phyloP scores from a whole-genome alignment of 2,113 vertebrate genomes.

The Ranitomeya variabilis region DNA sequence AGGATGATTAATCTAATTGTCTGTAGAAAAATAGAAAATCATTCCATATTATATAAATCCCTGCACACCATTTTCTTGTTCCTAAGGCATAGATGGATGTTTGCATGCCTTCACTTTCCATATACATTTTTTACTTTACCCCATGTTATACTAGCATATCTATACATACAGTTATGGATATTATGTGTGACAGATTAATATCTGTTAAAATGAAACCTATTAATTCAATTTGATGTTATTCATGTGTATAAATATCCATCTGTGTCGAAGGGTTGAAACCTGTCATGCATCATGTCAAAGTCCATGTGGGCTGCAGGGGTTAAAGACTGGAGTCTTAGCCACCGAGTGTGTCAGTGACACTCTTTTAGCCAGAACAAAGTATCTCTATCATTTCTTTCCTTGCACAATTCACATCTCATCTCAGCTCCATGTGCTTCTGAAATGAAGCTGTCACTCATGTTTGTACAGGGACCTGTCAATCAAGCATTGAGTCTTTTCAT shows the following conservation, averaged over 20 bases:
- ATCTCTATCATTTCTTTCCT: constrained; percentile 67
- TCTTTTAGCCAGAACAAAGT: constrained; percentile 82
- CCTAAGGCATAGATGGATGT: background rate
- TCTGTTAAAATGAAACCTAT: background rate
- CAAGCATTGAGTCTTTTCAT: constrained; percentile 84
- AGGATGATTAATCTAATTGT: too few species aligned
- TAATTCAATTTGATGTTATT: constrained; percentile 31
- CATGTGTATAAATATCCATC: background rate
- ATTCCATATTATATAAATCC: too few species aligned
- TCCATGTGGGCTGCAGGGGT: constrained; percentile 53
- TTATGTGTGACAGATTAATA: background rate
- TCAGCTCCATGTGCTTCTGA: constrained; percentile 73
- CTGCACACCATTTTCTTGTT: background rate
- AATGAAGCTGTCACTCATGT: constrained; percentile 86
- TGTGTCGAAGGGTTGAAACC: background rate
- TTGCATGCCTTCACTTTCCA: background rate
- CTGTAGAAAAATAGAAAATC: too few species aligned
- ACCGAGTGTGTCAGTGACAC: constrained; percentile 79
- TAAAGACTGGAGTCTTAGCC: constrained; percentile 81
- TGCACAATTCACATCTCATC: constrained; percentile 76
- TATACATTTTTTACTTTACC: background rate
- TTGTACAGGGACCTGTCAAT: constrained; percentile 81
- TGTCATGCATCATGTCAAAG: constrained; percentile 34
- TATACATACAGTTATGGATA: background rate
- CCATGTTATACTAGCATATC: background rate